Percentiles rank a stretch among this genome's conserved stretches.
phyloP scores from a whole-genome alignment of 2,797 vertebrate species.

The Sarcophilus harrisii region DNA sequence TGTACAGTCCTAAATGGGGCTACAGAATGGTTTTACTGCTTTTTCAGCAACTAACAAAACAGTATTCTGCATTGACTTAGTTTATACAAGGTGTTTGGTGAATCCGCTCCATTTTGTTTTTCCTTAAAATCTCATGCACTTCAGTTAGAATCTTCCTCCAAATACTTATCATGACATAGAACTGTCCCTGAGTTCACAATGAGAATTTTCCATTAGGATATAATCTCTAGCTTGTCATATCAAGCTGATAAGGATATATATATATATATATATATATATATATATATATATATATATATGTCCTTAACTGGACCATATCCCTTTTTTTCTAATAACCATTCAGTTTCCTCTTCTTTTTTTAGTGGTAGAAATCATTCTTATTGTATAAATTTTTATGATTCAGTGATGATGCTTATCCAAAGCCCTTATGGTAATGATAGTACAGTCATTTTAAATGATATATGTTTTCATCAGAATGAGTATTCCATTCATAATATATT shows the following conservation, averaged over 20 bases:
- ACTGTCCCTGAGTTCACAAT: neutral
- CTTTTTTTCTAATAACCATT: conserved; percentile 51
- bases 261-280: too few relatives aligned
- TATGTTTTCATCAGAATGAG: neutral
- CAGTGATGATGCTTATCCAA: neutral
- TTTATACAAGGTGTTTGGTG: conserved; percentile 14
- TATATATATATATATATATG: neutral
- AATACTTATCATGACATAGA: neutral
- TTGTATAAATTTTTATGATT: neutral
- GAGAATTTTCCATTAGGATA: neutral
- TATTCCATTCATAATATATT: neutral
- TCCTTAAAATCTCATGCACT: neutral
- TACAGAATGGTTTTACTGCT: conserved; percentile 32
- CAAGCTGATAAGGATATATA: neutral
- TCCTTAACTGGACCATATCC: neutral
- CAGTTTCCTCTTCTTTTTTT: neutral
- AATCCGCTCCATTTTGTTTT: neutral
- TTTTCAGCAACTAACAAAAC: conserved; percentile 50
- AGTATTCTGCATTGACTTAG: conserved; percentile 26
- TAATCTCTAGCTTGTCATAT: neutral
- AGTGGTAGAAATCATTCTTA: neutral
- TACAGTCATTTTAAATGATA: neutral
- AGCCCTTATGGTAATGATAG: neutral
- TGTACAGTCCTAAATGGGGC: conserved; percentile 41
- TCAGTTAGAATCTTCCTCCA: neutral